These are phyloP conservation scores for Pangasius larnaudii DNA, from an alignment of 2,797 vertebrate genomes.

Conservation along the genomic window DNA sequence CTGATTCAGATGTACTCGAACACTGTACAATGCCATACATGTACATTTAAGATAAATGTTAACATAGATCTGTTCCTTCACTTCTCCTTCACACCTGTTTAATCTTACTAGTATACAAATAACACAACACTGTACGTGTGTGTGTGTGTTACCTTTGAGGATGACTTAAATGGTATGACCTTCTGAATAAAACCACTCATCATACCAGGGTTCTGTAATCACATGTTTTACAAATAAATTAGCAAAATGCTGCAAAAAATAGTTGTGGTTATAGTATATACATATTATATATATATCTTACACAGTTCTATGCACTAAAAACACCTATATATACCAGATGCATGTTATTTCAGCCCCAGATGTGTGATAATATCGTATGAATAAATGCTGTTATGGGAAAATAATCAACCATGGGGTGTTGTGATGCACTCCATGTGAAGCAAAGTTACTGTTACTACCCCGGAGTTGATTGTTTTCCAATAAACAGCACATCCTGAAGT, in stretches of 20 bases:
- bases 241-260: neutral
- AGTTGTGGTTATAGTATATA: no score
- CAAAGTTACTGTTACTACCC: neutral
- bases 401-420: neutral
- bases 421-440: neutral
- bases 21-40: neutral
- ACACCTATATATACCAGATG: neutral
- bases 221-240: neutral
- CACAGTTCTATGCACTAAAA: neutral
- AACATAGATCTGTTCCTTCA: neutral
- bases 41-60: neutral
- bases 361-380: neutral
- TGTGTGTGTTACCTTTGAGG: constrained; percentile 58
- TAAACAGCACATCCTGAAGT: no score
- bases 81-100: neutral
- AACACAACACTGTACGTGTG: neutral
- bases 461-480: neutral
- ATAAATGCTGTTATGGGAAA: neutral
- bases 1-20: neutral
- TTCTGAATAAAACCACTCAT: constrained; percentile 67
- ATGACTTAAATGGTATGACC: constrained; percentile 68
- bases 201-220: constrained; percentile 57
- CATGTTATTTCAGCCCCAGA: neutral
- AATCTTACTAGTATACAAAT: neutral
- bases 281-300: neutral